phyloP scores from a whole-genome alignment of 2,888 invertebrate species.

The Drosophila algonquin region DNA sequence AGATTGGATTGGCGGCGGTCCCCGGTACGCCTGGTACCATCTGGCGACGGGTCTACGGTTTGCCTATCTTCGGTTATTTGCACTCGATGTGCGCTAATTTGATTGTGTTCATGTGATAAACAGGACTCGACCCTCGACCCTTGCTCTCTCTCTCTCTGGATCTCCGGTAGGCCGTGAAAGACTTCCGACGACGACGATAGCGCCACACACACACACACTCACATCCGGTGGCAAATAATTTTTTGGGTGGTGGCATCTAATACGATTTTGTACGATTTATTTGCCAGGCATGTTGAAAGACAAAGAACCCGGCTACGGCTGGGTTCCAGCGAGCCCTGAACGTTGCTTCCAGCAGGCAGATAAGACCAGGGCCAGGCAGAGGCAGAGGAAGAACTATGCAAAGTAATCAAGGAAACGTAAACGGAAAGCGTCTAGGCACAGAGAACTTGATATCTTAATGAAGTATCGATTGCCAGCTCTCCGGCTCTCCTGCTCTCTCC shows the following conservation, averaged over 20 bases:
- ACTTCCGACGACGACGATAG: conserved; percentile 37
- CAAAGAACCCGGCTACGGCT: conserved; percentile 54
- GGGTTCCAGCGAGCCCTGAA: conserved; percentile 37
- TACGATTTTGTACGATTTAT: conserved; percentile 76
- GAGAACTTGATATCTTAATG: conserved; percentile 80
- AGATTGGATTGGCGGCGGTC: neutral
- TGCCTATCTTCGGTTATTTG: conserved; percentile 74
- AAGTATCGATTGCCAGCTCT: conserved; percentile 72
- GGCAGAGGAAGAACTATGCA: conserved; percentile 68
- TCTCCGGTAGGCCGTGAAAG: conserved; percentile 15
- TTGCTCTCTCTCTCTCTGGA: conserved; percentile 20
- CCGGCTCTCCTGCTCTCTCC: conserved; percentile 10
- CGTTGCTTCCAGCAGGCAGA: conserved; percentile 43
- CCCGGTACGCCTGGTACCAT: conserved; percentile 33
- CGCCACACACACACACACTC: neutral
- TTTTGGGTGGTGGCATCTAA: conserved; percentile 48
- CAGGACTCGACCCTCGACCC: conserved; percentile 45
- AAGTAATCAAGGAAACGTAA: conserved; percentile 82
- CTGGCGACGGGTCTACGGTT: conserved; percentile 55
- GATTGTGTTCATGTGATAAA: conserved; percentile 79
- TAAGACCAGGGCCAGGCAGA: conserved; percentile 53
- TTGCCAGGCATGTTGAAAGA: conserved; percentile 70
- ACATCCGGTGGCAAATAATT: conserved; percentile 76
- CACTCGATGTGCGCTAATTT: conserved; percentile 79
- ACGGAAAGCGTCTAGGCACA: conserved; percentile 80